These are phyloP conservation scores for Platyscapa corneri DNA, from an alignment of 1,140 invertebrate species.

Conservation along the genomic window DNA sequence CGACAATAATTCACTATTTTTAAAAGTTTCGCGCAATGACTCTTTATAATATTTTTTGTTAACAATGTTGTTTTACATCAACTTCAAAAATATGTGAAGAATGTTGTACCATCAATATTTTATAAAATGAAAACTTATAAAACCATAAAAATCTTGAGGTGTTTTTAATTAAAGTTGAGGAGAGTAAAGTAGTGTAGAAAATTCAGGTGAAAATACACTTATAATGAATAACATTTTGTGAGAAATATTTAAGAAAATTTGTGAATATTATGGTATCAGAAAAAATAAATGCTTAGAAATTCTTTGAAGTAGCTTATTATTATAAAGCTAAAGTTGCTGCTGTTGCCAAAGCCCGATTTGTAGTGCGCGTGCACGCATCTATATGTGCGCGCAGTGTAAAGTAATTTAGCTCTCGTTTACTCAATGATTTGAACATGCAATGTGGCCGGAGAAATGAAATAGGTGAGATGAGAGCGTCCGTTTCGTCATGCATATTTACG, in stretches of 20 bases:
- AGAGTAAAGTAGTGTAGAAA: too few relatives aligned
- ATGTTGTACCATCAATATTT: too few relatives aligned
- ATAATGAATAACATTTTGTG: too few relatives aligned
- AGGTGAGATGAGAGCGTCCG: constrained; percentile 11
- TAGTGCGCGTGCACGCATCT: background rate
- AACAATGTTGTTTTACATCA: background rate
- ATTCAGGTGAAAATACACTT: too few relatives aligned
- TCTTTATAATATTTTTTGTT: background rate
- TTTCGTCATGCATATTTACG: constrained; percentile 37
- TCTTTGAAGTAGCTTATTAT: constrained; percentile 22
- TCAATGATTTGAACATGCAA: constrained; percentile 36
- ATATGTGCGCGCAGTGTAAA: constrained; percentile 10
- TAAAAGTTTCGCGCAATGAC: background rate
- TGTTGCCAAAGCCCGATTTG: constrained; percentile 2
- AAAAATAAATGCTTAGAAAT: background rate
- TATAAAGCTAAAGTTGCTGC: background rate
- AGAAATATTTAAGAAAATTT: background rate
- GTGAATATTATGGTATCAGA: background rate
- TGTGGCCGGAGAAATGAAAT: constrained; percentile 30
- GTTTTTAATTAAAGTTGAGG: too few relatives aligned
- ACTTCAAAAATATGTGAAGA: background rate
- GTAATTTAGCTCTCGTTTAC: constrained; percentile 50
- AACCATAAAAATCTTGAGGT: too few relatives aligned
- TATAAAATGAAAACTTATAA: too few relatives aligned
- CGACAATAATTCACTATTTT: background rate